Percentiles rank a stretch among this genome's conserved stretches.
These are phyloP conservation scores for Eupithecia pulchellata DNA, from an alignment of 2,888 invertebrate species.

Conservation along the genomic window DNA sequence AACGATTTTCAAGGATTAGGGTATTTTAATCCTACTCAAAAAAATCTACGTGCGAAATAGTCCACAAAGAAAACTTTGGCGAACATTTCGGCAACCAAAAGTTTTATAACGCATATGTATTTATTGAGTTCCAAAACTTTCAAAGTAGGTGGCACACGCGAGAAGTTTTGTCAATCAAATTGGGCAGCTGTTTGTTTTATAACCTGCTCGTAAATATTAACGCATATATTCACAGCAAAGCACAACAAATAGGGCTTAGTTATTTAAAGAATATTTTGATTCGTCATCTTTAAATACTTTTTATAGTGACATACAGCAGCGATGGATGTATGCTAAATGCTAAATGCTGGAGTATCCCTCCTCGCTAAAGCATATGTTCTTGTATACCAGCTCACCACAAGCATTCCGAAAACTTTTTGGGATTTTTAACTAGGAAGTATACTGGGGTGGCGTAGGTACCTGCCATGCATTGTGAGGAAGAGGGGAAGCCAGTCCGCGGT, in stretches of 20 bases:
- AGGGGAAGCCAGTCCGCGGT: too few relatives aligned
- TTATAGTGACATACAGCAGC: too few relatives aligned
- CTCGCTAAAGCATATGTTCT: too few relatives aligned
- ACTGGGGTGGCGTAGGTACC: too few relatives aligned
- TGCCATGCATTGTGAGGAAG: too few relatives aligned
- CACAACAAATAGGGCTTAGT: too few relatives aligned
- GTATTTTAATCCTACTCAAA: slow-evolving; percentile 27
- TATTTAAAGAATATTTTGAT: too few relatives aligned
- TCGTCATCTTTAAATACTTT: too few relatives aligned
- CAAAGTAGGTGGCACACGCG: slow-evolving; percentile 53
- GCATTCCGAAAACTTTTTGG: neutral
- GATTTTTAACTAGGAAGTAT: neutral
- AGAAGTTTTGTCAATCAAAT: slow-evolving; percentile 58
- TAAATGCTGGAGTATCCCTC: neutral
- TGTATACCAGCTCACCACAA: too few relatives aligned
- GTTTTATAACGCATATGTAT: slow-evolving; percentile 60
- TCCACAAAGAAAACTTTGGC: slow-evolving; percentile 54
- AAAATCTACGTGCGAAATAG: slow-evolving; percentile 37
- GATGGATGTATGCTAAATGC: too few relatives aligned
- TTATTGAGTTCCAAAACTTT: slow-evolving; percentile 53
- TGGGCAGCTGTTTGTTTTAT: slow-evolving; percentile 13
- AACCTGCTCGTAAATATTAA: neutral
- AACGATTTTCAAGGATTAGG: neutral
- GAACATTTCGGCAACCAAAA: slow-evolving; percentile 59
- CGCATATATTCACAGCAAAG: too few relatives aligned